Evolutionary conservation across 2,888 invertebrate genomes (phyloP), one percentile per base, ranked within the genome.

Genomic region (Drosophila falleni): DNA sequence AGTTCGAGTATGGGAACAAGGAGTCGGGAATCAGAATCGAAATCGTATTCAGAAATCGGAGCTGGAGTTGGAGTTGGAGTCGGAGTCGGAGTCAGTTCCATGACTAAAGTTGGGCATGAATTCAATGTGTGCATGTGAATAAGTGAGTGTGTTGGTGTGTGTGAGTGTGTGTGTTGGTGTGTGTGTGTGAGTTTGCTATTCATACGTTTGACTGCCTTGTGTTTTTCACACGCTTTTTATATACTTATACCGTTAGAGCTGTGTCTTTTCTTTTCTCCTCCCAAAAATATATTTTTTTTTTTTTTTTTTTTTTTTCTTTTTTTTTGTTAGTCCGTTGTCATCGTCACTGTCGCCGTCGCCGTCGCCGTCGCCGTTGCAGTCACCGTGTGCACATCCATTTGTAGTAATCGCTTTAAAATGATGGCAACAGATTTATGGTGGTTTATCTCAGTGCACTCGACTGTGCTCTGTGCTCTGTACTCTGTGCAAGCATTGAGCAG

Each of bases 341-440:
- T 71, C 78, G 82, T 78, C 71, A 62, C 0, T 59, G 51, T 49
- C 49, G 31, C 13, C 39, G 23, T 23, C 23, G 23, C 71, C 62
- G 51, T 50, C 50, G 44, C 0, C 62, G 51, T 49, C 49, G 31
- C 13, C 39, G 47, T 44, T 42, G 59, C 66, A 60, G 54, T 59
- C 46, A 44, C 33, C 66, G 66, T 71, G 71, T 77, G 77, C 79
- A 88, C 78, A 84, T 82, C 80, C 84, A 89, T 81, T 87, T 85
- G 81, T 89, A 87, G 83, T 81, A 87, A 87, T 81, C 86, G 80
- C 87, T 89, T 87, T 81, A 85, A 87, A 88, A 88, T 88, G 89
- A 89, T 87, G 89, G 85, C 89, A 89, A 84, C 90, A 90, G 89
- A 89, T 89, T 89, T 89, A 89, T 90, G 87, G 89, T 89, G 88